These are phyloP conservation scores for Amitus sp. DNA, from an alignment of 2,888 invertebrate genomes.

Conservation along the genomic window DNA sequence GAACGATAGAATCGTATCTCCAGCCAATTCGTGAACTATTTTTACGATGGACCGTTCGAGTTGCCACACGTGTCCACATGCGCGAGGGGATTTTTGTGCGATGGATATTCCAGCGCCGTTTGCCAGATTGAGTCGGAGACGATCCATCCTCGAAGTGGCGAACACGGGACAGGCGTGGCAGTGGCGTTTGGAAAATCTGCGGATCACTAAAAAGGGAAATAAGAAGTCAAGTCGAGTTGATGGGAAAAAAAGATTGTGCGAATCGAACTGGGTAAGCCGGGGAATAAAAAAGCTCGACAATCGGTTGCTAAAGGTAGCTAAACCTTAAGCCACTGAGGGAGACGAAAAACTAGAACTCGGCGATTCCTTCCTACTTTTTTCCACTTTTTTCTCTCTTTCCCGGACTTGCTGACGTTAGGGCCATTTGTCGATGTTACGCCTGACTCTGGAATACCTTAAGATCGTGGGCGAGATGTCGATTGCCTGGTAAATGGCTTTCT, in stretches of 20 bases:
- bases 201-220: conserved; percentile 47
- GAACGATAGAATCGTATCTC: conserved; percentile 38
- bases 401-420: conserved; percentile 53
- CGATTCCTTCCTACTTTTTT: conserved; percentile 20
- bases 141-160: conserved; percentile 51
- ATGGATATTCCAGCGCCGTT: conserved; percentile 25
- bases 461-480: conserved; percentile 44
- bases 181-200: conserved; percentile 48
- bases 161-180: conserved; percentile 59
- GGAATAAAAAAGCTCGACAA: conserved; percentile 30
- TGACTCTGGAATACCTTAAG: conserved; percentile 47
- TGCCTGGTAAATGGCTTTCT: conserved; percentile 46
- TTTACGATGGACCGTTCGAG: conserved; percentile 34
- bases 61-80: conserved; percentile 25
- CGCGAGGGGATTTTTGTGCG: conserved; percentile 44
- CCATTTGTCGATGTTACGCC: conserved; percentile 46
- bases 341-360: conserved; percentile 20
- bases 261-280: conserved; percentile 18
- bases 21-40: conserved; percentile 42
- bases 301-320: conserved; percentile 35
- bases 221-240: conserved; percentile 33
- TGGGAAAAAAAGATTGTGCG: conserved; percentile 28
- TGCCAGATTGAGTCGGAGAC: conserved; percentile 47
- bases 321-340: conserved; percentile 31
- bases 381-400: conserved; percentile 32